A percentile compares a stretch with the other conserved stretches of the same genome.
Conservation (phyloP, 2,113 vertebrate genomes). For the Oryzias celebensis region DNA sequence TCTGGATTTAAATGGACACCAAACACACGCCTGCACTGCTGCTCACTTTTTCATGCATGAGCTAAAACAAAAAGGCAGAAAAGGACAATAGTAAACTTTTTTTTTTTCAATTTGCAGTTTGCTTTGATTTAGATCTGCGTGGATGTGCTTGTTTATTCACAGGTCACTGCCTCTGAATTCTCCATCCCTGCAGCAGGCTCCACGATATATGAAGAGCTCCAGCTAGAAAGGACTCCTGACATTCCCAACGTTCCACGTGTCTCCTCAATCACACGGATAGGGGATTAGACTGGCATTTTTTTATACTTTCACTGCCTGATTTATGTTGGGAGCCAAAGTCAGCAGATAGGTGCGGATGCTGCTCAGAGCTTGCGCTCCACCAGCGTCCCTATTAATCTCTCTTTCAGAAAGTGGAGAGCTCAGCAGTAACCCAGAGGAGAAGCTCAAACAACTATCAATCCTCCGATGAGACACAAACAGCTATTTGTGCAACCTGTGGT, state of each 20-base stretch:
- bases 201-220: slow-evolving; percentile 24
- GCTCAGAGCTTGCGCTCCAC: slow-evolving; percentile 38
- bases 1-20: not conserved
- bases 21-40: not conserved
- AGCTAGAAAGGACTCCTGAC: slow-evolving; percentile 39
- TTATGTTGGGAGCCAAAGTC: slow-evolving; percentile 48
- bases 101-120: slow-evolving; percentile 17
- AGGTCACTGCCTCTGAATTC: slow-evolving; percentile 43
- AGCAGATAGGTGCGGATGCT: slow-evolving; percentile 47
- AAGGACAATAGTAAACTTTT: not conserved
- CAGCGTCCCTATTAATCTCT: slow-evolving; percentile 60
- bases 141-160: slow-evolving; percentile 15
- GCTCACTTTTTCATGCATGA: not conserved
- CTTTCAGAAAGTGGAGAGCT: slow-evolving; percentile 58
- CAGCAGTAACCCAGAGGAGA: slow-evolving; percentile 64
- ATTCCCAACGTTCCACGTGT: slow-evolving; percentile 31
- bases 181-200: slow-evolving; percentile 1
- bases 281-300: slow-evolving; percentile 48
- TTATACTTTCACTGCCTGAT: slow-evolving; percentile 44
- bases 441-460: slow-evolving; percentile 64
- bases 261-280: slow-evolving; percentile 44
- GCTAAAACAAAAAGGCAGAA: not conserved
- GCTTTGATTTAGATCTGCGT: slow-evolving; percentile 40
- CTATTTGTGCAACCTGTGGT: slow-evolving; percentile 55
- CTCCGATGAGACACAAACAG: slow-evolving; percentile 47